Evolutionary conservation across 1,140 invertebrate genomes (phyloP), one percentile per base, ranked within the genome.

Genomic region (Formica selysi): DNA sequence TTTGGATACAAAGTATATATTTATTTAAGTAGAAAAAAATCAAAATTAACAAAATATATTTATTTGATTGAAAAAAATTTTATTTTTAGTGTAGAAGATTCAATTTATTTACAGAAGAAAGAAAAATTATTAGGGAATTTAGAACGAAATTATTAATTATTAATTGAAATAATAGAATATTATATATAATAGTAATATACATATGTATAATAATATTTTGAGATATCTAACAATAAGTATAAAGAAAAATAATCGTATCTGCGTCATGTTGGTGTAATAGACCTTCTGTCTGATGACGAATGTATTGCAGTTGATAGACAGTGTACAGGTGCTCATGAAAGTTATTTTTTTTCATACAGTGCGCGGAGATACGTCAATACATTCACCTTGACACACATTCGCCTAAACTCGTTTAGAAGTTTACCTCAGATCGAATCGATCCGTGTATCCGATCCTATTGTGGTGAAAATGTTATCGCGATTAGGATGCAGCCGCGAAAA

Each of bases 371-470:
- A 64, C 67, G 57, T 71, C 80, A 84, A 81, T 81, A 90, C 90
- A 87, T 89, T 93, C 89, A 93, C 93, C 93, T 93, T 93, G 93
- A 88, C 92, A 93, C 81, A 92, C 89, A 92, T 92, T 87, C 54
- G n/a, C 16, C 54, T 57, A 64, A 54, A 85, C 68, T 73, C 80
- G 86, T 87, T 91, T 62, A 48, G 70, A 89, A 80, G 86, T 78
- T 80, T 87, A 57, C 73, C 32, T 32, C 32, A 32, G 32, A 32
- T 32, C 64, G 73, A 76, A 87, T 13, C 16, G 44, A 79, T 79
- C 29, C 41, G 32, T 62, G 57, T 19, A 62, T 73, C 62, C 71
- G 44, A 38, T 32, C 26, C 13, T 41, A 38, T 19, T 5, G 36
- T n/a, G 5, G 16, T 41, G 26, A 36, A 19, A 26, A 67, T 67